A percentile compares a stretch with the other conserved stretches of the same genome.
phyloP scores from a whole-genome alignment of 2,113 vertebrate species.

The Sphaerodactylus townsendi region DNA sequence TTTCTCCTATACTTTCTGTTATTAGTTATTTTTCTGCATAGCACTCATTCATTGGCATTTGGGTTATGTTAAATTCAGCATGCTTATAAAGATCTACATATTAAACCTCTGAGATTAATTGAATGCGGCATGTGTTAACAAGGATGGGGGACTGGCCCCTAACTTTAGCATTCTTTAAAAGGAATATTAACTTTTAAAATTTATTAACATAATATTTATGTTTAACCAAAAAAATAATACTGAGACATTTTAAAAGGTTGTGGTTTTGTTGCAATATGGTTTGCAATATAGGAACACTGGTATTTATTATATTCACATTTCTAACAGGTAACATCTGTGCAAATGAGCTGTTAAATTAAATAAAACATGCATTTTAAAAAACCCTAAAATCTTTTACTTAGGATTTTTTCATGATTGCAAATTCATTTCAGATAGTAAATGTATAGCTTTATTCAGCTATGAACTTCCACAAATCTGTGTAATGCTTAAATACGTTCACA shows the following conservation, averaged over 20 bases:
- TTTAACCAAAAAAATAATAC: constrained; percentile 36
- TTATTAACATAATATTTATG: constrained; percentile 39
- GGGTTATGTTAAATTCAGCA: background rate
- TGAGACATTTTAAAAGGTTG: constrained; percentile 38
- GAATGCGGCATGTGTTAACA: constrained; percentile 10
- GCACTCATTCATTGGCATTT: constrained; percentile 6
- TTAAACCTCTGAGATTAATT: background rate
- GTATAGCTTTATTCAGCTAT: constrained; percentile 20
- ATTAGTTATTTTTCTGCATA: constrained; percentile 1
- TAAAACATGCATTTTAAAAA: background rate
- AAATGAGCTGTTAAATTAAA: constrained; percentile 36
- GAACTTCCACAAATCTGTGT: background rate
- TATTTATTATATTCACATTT: constrained; percentile 24
- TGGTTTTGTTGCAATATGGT: constrained; percentile 11
- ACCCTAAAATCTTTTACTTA: background rate
- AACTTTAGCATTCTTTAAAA: background rate
- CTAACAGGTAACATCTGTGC: constrained; percentile 16
- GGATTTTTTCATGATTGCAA: background rate
- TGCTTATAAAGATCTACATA: constrained; percentile 43
- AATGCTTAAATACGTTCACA: background rate
- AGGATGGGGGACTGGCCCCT: background rate
- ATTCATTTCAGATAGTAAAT: background rate
- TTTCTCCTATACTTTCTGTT: constrained; percentile 3
- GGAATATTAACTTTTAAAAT: constrained; percentile 19
- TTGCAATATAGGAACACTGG: background rate